Base-by-base conservation (phyloP, 2,113 vertebrate species). In the Chloebia gouldiae region DNA sequence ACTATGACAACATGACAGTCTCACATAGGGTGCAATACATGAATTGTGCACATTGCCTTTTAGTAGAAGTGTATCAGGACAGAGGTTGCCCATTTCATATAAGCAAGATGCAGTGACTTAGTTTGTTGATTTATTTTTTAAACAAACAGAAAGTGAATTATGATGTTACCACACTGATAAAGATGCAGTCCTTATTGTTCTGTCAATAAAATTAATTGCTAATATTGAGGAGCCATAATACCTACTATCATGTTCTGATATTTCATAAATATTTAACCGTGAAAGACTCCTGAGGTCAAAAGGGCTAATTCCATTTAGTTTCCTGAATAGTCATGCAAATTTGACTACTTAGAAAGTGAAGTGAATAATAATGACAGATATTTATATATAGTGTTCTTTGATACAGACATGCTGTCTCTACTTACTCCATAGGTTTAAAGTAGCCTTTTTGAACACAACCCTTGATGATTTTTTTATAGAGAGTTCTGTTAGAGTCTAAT, bases 171-270 rank as follows among this genome's bases (percentile, higher is more conserved):
- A 92, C 31, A 70, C 61, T 77, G 47, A 81, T 86, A 87, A 96
- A 96, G 59, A 88, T 80, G 42, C 37, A 69, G 42, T 90, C 71
- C 73, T 53, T 90, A 96, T 91, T 81, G 95, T 95, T 97, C 95
- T 96, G 90, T 96, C 96, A 95, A 95, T 97, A 97, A 96, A 96
- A 97, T 96, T 97, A 97, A 96, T 95, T 96, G 95, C 90, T 94
- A 94, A 96, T 98, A 95, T 90, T 90, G 61, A 96, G 53, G 90
- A 89, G 31, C 75, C 40, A 92, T 90, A 95, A 94, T 85, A 96
- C 50, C 75, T 31, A 63, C 81, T 97, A 92, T 97, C 93, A 71
- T 90, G 56, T 95, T 97, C 83, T 93, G 92, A 49, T 94, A 78
- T 95, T 92, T 81, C 82, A 97, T 94, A 95, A 97, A 97, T 97